These are phyloP conservation scores for Tyto alba DNA, from an alignment of 2,113 vertebrate species.

Conservation along the genomic window DNA sequence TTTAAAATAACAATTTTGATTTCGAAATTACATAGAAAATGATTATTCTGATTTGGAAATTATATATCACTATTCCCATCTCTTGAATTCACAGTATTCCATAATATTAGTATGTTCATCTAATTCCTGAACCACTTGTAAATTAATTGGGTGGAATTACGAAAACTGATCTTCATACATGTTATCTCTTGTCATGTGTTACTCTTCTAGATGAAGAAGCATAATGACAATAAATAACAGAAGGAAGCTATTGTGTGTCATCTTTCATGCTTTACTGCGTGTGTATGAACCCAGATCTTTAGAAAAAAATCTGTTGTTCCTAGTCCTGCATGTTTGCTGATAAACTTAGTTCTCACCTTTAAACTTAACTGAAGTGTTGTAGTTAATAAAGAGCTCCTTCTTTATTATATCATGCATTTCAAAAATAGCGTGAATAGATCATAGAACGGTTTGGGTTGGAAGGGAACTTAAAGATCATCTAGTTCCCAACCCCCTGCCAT, in stretches of 20 bases:
- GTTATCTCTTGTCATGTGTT: neutral
- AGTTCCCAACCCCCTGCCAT: no score
- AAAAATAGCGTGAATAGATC: neutral
- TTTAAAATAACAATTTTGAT: neutral
- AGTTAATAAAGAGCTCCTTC: neutral
- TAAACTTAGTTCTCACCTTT: neutral
- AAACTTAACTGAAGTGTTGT: neutral
- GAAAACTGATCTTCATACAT: neutral
- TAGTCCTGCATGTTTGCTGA: neutral
- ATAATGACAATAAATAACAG: neutral
- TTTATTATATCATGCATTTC: neutral
- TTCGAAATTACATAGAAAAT: neutral
- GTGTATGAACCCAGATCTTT: neutral
- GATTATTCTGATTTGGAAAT: conserved; percentile 17
- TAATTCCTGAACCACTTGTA: neutral
- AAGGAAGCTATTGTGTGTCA: neutral
- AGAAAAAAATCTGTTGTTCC: neutral
- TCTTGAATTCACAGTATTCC: neutral
- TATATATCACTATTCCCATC: neutral
- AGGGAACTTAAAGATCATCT: no score
- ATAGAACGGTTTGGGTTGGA: no score
- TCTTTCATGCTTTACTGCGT: neutral
- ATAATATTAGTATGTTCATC: neutral
- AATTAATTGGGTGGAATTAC: neutral
- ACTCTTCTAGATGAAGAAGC: neutral